A percentile compares a stretch with the other conserved stretches of the same genome.
These are phyloP conservation scores for Drosophila lutescens DNA, from an alignment of 2,888 invertebrate species.

Conservation along the genomic window DNA sequence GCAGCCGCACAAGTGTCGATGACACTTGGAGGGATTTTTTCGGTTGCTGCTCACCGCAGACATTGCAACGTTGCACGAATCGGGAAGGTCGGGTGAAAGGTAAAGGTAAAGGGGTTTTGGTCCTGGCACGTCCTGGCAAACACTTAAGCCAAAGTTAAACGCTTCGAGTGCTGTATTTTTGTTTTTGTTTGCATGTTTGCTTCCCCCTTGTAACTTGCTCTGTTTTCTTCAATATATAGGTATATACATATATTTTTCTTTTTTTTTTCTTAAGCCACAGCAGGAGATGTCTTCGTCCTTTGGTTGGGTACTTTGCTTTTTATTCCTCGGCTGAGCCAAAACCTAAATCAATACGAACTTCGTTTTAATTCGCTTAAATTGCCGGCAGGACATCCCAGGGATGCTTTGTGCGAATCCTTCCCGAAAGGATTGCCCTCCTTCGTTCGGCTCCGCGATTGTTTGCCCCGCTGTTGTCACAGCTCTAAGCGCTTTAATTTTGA, in stretches of 20 bases:
- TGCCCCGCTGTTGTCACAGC: conserved; percentile 73
- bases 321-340: conserved; percentile 21
- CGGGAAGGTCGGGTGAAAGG: background rate
- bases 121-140: conserved; percentile 69
- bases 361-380: conserved; percentile 80
- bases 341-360: conserved; percentile 74
- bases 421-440: conserved; percentile 59
- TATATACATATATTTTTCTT: background rate
- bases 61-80: conserved; percentile 28
- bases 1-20: conserved; percentile 76
- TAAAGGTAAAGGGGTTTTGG: conserved; percentile 46
- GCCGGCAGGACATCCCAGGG: conserved; percentile 64
- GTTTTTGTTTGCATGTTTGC: conserved; percentile 62
- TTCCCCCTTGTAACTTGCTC: conserved; percentile 47
- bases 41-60: conserved; percentile 56
- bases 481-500: conserved; percentile 79
- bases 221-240: conserved; percentile 23
- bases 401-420: conserved; percentile 53
- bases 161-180: conserved; percentile 76
- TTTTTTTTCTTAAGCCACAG: conserved; percentile 52
- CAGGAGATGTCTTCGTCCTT: conserved; percentile 55
- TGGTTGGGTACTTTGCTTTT: conserved; percentile 32
- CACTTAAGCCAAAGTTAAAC: conserved; percentile 81
- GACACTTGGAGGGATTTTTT: conserved; percentile 76
- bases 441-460: conserved; percentile 60